Conservation (phyloP, 2,888 invertebrate species). For the Neria commutata region DNA sequence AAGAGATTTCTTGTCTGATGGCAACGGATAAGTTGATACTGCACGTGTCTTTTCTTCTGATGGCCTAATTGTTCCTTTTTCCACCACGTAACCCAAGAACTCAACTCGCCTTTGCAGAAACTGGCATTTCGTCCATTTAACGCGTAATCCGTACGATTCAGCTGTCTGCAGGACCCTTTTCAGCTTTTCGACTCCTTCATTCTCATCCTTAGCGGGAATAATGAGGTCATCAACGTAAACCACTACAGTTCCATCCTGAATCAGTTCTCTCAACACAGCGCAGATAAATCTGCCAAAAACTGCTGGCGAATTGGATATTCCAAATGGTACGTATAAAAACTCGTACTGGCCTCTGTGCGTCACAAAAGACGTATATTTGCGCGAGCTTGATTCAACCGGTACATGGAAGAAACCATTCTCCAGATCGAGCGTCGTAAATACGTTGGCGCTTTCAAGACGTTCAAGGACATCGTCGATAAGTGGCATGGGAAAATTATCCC, state of each 20-base stretch:
- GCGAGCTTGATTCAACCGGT: conserved; percentile 20
- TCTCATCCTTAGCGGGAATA: not conserved
- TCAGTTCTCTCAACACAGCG: conserved; percentile 6
- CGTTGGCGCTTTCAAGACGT: conserved; percentile 15
- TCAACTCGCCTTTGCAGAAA: conserved; percentile 21
- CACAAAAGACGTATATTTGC: conserved; percentile 30
- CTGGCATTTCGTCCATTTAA: conserved; percentile 30
- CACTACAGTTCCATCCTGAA: not conserved
- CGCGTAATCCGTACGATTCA: conserved; percentile 13
- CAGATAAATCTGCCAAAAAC: conserved; percentile 16
- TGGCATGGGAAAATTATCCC: conserved; percentile 28
- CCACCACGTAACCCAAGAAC: conserved; percentile 31
- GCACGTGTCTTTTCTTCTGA: conserved; percentile 23
- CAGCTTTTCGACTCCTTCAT: conserved; percentile 1
- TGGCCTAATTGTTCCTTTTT: conserved; percentile 24
- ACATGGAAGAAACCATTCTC: conserved; percentile 31
- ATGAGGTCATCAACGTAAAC: conserved; percentile 4
- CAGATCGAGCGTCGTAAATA: conserved; percentile 29
- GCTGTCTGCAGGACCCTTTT: conserved; percentile 22
- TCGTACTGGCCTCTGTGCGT: conserved; percentile 30
- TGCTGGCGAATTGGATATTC: conserved; percentile 29
- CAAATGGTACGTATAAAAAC: conserved; percentile 31
- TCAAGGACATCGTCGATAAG: conserved; percentile 29
- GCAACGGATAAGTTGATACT: conserved; percentile 22
- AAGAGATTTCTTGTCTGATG: conserved; percentile 25